Base-by-base conservation (phyloP, 2,888 invertebrate genomes). In the Hydriomena furcata region DNA sequence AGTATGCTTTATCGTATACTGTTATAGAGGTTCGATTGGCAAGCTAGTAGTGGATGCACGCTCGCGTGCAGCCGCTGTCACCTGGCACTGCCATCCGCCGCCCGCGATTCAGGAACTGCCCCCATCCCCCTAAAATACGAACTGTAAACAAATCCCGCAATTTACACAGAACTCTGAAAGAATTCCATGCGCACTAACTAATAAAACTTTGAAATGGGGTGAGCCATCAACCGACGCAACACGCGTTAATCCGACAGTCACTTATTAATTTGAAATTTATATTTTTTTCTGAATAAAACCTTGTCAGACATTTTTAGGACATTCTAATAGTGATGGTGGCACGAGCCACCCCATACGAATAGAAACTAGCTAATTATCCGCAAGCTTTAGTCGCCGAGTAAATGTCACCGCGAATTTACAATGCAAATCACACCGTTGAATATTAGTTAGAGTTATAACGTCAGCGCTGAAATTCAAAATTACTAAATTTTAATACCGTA, bases 341-440 rank as follows among this genome's bases (percentile, higher is more conserved):
- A 64, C 68, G 59, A 66, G 63, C 71, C 60, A 74, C 79, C 79
- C 82, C 71, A 63, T 70, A 69, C 79, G 88, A 87, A 89, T 90
- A 87, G 84, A 82, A 89, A 90, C 81, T 85, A 81, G 87, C 87
- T 89, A 89, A 89, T 90, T 90, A 90, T 83, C 79, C 80, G 55
- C 82, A 80, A 87, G 88, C 90, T 89, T 90, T 82, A 82, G 74
- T 77, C 68, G 74, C 74, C 74, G 74, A 70, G 76, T 77, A 73
- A 43, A 84, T 83, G 87, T 85, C 85, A 86, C 79, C 75, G 70
- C 80, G 65, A 87, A 90, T 89, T 89, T 90, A 88, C 90, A 90
- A 84, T 90, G 88, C 90, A 89, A 90, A 90, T 90, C 76, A 82
- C 73, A 73, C 38, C 71, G 82, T 80, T 85, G 84, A 86, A 87